Evolutionary conservation across 2,888 invertebrate species (phyloP), one percentile per base, ranked within the genome.

Genomic region (Macrophya annulata): DNA sequence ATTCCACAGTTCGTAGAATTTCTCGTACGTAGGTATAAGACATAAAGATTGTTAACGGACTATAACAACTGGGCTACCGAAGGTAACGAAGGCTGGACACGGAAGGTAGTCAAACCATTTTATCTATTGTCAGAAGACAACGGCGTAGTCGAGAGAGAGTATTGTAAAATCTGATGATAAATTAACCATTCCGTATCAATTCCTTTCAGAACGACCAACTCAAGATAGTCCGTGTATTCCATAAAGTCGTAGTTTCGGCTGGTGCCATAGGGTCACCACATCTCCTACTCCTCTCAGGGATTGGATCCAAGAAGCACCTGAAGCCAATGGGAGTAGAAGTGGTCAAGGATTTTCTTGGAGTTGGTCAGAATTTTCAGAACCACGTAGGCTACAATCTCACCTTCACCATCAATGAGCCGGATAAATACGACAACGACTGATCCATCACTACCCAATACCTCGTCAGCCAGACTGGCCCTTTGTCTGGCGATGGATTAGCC

Each of bases 61-160:
- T 97, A 96, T 92, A 96, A 97, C 88, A 94, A 94, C 8, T 97
- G 97, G 97, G 96, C 95, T 4, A 93, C 94, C 10, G 95, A 95
- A 87, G 97, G 97, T 1, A 97, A 96, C 43, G 89, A 93, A 0
- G 97, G 96, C 10, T 97, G 97, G 97, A 95, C 96, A 1, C 97
- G 65, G 65, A 12, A 31, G 12, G n/a, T 31, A 12, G 65, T 65
- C 0, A 12, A 25, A 31, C 21, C 21, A 31, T 65, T 65, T 31
- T 65, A 31, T 65, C 31, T 65, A 31, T 1, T 12, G 12, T 31
- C 65, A 12, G 65, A 65, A 65, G 95, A 96, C 92, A 97, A 96
- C 88, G 94, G 94, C 86, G 95, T 96, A 90, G 94, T 96, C 59
- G 94, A 95, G 0, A 94, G 93, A 0, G 95, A 55, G 17, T 55